These are phyloP conservation scores for Plemyria rubiginata DNA, from an alignment of 2,888 invertebrate species.

Conservation along the genomic window DNA sequence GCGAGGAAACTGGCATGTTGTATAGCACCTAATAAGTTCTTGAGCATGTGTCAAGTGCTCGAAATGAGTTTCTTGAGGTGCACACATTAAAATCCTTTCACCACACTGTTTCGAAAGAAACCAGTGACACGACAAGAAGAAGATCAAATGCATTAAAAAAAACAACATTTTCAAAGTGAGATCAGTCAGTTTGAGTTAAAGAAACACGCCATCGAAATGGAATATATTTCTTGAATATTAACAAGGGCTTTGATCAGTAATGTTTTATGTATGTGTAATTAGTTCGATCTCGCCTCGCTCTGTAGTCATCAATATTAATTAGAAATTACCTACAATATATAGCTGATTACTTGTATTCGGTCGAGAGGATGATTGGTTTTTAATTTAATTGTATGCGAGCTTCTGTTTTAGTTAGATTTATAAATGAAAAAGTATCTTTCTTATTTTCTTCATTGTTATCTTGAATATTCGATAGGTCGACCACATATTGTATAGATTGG, in stretches of 20 bases:
- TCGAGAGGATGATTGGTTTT: constrained; percentile 24
- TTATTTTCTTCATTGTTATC: neutral
- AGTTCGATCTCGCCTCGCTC: constrained; percentile 36
- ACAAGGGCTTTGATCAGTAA: constrained; percentile 34
- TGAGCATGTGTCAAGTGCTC: no score
- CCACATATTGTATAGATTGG: neutral
- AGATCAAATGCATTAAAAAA: no score
- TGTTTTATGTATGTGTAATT: constrained; percentile 45
- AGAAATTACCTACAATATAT: constrained; percentile 36
- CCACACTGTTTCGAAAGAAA: no score
- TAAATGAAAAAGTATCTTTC: neutral
- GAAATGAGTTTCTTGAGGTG: no score
- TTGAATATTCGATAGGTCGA: neutral
- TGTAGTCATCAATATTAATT: constrained; percentile 45
- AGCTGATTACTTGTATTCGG: constrained; percentile 31
- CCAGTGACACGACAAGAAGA: no score
- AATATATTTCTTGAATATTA: constrained; percentile 29
- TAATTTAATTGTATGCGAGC: constrained; percentile 26
- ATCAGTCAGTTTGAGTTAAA: neutral
- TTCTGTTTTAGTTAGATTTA: constrained; percentile 17
- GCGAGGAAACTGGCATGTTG: no score
- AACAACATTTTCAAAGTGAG: neutral
- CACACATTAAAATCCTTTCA: no score
- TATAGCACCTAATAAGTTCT: no score
- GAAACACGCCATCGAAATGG: constrained; percentile 22